phyloP scores from a whole-genome alignment of 2,113 vertebrate genomes.

The Rostratula benghalensis region DNA sequence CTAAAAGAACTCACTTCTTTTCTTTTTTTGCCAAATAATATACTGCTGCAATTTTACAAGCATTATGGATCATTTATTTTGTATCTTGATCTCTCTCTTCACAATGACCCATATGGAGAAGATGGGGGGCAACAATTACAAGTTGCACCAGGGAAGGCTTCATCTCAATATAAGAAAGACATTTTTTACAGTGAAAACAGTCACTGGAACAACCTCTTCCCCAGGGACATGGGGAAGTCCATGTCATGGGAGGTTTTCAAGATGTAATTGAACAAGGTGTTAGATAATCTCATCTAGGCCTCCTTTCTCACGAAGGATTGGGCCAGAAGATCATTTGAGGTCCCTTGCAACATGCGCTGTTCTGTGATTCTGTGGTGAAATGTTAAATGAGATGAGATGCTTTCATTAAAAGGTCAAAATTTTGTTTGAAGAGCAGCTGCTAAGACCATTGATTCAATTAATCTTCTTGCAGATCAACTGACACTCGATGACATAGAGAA shows the following conservation, averaged over 20 bases:
- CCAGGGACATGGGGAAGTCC: background rate
- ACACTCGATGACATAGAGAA: conserved; percentile 96
- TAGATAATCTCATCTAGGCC: background rate
- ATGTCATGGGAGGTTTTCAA: background rate
- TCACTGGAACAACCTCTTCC: background rate
- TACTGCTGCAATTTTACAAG: background rate
- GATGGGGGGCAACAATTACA: background rate
- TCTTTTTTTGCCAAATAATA: background rate
- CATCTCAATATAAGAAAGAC: background rate
- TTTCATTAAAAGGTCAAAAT: background rate
- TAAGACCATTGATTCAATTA: background rate
- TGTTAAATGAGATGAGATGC: background rate
- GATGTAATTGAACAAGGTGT: background rate
- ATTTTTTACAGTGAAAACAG: background rate
- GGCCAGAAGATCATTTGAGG: background rate
- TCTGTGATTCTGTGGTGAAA: background rate
- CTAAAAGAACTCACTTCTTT: too few species aligned
- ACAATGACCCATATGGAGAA: background rate
- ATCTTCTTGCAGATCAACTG: conserved; percentile 83
- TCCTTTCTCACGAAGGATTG: background rate
- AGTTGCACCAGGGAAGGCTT: background rate
- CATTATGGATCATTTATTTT: background rate
- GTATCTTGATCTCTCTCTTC: background rate
- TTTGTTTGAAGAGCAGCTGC: background rate
- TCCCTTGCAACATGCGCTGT: background rate